Conservation (phyloP, 2,113 vertebrate genomes). For the Irena cyanogastra region DNA sequence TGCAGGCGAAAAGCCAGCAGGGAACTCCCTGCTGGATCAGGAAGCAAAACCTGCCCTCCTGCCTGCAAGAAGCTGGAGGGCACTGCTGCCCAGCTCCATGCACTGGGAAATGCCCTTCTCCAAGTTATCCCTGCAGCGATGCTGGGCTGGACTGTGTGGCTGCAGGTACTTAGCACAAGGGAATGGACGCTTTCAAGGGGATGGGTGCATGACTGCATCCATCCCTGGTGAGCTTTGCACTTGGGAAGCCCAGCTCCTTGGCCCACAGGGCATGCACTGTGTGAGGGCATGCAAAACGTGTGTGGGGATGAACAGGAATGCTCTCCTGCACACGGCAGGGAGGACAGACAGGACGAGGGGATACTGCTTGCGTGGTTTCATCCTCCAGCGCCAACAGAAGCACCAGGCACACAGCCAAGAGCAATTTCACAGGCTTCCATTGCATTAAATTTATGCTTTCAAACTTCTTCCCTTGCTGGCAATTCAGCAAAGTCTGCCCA, state of each 20-base stretch:
- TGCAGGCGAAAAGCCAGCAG: background rate
- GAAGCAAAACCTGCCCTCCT: conserved; percentile 5
- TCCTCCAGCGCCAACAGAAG: fast-evolving
- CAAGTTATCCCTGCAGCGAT: background rate
- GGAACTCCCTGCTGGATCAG: conserved; percentile 46
- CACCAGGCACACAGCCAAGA: background rate
- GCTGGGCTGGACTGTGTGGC: background rate
- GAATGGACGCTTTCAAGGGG: background rate
- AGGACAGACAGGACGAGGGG: background rate
- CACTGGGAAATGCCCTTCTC: background rate
- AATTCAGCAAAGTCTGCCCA: background rate
- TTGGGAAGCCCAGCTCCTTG: background rate
- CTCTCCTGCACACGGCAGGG: fast-evolving
- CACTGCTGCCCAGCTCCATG: background rate
- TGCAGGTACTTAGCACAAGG: background rate
- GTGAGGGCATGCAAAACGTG: fast-evolving
- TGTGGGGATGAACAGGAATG: background rate
- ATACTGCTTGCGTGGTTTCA: background rate
- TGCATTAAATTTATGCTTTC: background rate
- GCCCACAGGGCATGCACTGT: background rate
- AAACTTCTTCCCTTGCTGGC: background rate
- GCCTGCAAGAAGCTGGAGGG: background rate
- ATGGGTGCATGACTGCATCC: background rate
- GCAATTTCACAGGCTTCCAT: background rate
- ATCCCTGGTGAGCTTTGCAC: background rate